Evolutionary conservation across 1,140 invertebrate species (phyloP).

Genomic region (Temnothorax nylanderi): DNA sequence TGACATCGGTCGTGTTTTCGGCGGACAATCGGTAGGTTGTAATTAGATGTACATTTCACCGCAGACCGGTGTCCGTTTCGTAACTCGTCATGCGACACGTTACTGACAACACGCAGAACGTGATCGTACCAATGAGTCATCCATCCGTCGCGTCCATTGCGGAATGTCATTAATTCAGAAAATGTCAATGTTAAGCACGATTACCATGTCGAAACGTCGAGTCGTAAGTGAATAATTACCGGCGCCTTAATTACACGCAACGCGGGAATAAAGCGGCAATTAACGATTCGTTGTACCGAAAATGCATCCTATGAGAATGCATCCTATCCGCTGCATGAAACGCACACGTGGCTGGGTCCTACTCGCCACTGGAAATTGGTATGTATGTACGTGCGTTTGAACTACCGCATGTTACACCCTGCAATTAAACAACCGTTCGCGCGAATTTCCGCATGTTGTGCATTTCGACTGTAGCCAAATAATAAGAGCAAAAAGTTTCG

Average conservation of each 20-base stretch:
- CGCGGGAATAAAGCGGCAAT: slow-evolving; percentile 74
- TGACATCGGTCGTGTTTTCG: slow-evolving; percentile 9
- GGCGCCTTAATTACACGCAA: slow-evolving; percentile 75
- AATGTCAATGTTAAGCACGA: slow-evolving; percentile 37
- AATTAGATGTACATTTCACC: slow-evolving; percentile 42
- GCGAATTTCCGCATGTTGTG: slow-evolving; percentile 25
- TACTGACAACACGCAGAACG: slow-evolving; percentile 9
- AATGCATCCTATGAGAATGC: slow-evolving; percentile 57
- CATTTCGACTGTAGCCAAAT: slow-evolving; percentile 3
- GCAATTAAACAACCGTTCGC: slow-evolving; percentile 45
- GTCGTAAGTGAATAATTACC: slow-evolving; percentile 69
- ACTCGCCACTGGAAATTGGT: slow-evolving; percentile 33
- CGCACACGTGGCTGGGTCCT: slow-evolving; percentile 16
- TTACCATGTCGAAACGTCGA: slow-evolving; percentile 32
- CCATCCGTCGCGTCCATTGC: slow-evolving; percentile 26
- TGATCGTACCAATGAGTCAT: slow-evolving; percentile 69
- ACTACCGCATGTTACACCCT: slow-evolving; percentile 26
- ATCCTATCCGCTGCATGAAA: slow-evolving; percentile 63
- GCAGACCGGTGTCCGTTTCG: slow-evolving; percentile 27
- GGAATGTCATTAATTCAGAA: slow-evolving; percentile 50
- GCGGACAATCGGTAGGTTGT: slow-evolving; percentile 19
- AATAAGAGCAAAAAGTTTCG: slow-evolving; percentile 18
- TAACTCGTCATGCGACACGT: slow-evolving; percentile 33
- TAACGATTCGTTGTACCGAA: slow-evolving; percentile 71
- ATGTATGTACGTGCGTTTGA: slow-evolving; percentile 36